These are phyloP conservation scores for Bradynema listronoti DNA, from an alignment of 1,140 invertebrate species.

Conservation along the genomic window DNA sequence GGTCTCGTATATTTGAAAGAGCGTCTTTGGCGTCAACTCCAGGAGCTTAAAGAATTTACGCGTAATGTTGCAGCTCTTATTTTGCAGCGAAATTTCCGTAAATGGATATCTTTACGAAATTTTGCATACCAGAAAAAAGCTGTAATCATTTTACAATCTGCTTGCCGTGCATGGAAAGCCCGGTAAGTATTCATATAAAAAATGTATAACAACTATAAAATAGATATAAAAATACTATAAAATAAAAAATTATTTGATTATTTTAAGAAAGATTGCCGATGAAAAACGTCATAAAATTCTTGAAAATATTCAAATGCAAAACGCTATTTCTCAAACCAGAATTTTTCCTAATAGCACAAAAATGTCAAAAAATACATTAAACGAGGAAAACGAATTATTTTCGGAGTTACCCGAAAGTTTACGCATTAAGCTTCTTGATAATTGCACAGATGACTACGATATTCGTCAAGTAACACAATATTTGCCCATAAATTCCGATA, in stretches of 20 bases:
- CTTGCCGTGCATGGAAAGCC: constrained; percentile 49
- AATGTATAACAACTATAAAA: background rate
- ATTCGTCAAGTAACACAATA: constrained; percentile 3
- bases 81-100: constrained; percentile 67
- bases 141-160: constrained; percentile 61
- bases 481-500: background rate
- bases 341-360: no score
- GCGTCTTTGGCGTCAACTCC: constrained; percentile 4
- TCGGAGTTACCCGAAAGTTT: no score
- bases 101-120: constrained; percentile 70
- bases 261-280: constrained; percentile 35
- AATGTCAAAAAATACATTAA: no score
- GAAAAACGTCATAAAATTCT: constrained; percentile 7
- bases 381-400: no score
- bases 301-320: background rate
- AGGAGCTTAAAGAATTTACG: constrained; percentile 12
- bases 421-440: no score
- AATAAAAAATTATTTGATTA: constrained; percentile 32
- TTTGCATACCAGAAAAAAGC: constrained; percentile 59
- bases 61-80: constrained; percentile 61
- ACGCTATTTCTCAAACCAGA: no score
- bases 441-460: no score
- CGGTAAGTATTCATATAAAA: no score
- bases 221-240: constrained; percentile 43
- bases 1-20: constrained; percentile 20